Evolutionary conservation across 1,140 invertebrate genomes (phyloP), one percentile per base, ranked within the genome.

Genomic region (Venturia canescens): DNA sequence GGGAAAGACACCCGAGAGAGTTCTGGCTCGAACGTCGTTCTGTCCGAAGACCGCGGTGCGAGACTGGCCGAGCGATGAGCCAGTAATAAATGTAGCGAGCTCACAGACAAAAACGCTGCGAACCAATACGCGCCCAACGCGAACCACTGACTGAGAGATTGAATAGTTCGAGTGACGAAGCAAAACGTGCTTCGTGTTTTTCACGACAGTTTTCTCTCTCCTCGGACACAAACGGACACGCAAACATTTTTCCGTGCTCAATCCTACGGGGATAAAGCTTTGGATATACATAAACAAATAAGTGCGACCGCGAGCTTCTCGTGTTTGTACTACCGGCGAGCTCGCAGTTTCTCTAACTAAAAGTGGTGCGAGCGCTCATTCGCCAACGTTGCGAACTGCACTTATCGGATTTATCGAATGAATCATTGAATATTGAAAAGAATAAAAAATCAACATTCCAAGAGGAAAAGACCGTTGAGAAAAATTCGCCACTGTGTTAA

Each of bases 31-130:
- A 60, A 77, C 57, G 21, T 26, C 57, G 21, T 26, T 27, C 67
- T 77, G 29, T 74, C 74, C 71, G 11, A 26, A 75, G 50, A 29
- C 16, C 71, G 44, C 50, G 71, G 38, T 44, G n/a, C 26, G 60
- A 38, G 48, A 74, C 80, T 75, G 71, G 1, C 48, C 48, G 80
- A 74, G n/a, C n/a, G 77, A 81, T 75, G 80, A 21, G 82, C 82
- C 82, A 83, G 82, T 81, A 83, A 83, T 83, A 83, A 83, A 83
- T 81, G 80, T 83, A 79, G 75, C 57, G 44, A 75, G 77, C 38
- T 44, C 82, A 50, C 71, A 48, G 74, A 77, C 78, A 72, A 53
- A 72, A 53, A 60, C 69, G 69, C 38, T 79, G 21, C 48, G n/a
- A 69, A 15, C 21, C 34, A 9, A 34, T 18, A 57, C 15, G n/a